Evolutionary conservation across 1,140 invertebrate genomes (phyloP), one percentile per base, ranked within the genome.

Genomic region (Atta cephalotes): DNA sequence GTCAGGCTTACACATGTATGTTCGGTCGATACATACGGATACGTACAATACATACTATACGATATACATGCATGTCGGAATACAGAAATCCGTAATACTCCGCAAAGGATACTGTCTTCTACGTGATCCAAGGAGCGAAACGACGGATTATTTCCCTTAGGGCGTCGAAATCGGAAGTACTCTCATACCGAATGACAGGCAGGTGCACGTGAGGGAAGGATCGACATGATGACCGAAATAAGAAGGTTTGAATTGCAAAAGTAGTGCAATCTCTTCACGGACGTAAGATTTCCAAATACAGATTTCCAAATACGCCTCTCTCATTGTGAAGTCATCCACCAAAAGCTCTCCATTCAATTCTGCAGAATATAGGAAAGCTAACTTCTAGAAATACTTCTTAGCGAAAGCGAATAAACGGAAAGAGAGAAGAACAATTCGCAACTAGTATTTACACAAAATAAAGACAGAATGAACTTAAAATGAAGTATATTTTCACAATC

Each of bases 1-100:
- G 18, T 14, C 71, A 76, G 49, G 18, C 86, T 60, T 88, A 87
- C 86, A 71, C 71, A 51, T 77, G 49, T 56, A 84, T 39, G 77
- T 88, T 85, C 31, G 56, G 21, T 81, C 70, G 65, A 88, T 88
- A 66, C 66, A 62, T 63, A 81, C 25, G 5, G 60, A 71, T 65
- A 58, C 68, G 82, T 84, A 60, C 21, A 53, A 71, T 65, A 51
- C 68, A 82, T 84, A 60, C 21, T 49, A 39, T 56, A 60, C 35
- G 28, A 51, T 53, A 63, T 82, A 70, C 81, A 76, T 63, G 56
- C 86, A 53, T 18, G 51, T 25, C 21, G 65, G 74, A 56, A 71
- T 77, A 88, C 49, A 88, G 87, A 88, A 88, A 89, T 89, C 79
- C 71, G 84, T 89, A 88, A 89, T 88, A 81, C 88, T 88, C 31